Conservation (phyloP, 2,888 invertebrate species). For the Diloba caeruleocephala region DNA sequence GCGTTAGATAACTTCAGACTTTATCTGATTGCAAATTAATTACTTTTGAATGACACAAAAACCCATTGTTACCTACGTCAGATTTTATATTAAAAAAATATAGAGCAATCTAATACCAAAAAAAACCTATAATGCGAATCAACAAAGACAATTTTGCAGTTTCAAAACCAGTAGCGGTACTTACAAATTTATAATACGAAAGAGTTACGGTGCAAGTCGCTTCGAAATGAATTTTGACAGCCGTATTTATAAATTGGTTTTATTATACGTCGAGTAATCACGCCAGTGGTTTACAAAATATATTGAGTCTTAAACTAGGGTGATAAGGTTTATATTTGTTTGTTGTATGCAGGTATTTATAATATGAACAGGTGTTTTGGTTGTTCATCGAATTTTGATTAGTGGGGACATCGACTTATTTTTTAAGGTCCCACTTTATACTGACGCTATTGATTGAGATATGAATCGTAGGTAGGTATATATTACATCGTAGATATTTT, state of each 20-base stretch:
- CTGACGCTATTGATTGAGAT: constrained; percentile 40
- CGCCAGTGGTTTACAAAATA: constrained; percentile 4
- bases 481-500: constrained; percentile 19
- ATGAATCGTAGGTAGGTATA: constrained; percentile 13
- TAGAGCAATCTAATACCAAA: constrained; percentile 38
- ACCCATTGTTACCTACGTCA: constrained; percentile 52
- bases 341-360: constrained; percentile 24
- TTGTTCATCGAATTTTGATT: constrained; percentile 58
- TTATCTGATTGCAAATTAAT: constrained; percentile 53
- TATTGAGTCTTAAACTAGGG: constrained; percentile 1
- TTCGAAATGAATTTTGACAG: constrained; percentile 42
- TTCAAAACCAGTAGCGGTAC: constrained; percentile 30
- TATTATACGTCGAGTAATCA: constrained; percentile 23
- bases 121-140: constrained; percentile 39
- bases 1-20: constrained; percentile 34
- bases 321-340: constrained; percentile 16
- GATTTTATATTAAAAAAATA: constrained; percentile 35
- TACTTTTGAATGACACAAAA: constrained; percentile 52
- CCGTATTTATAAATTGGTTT: constrained; percentile 45
- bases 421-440: constrained; percentile 41
- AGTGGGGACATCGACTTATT: constrained; percentile 62
- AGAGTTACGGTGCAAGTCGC: constrained; percentile 29
- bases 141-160: constrained; percentile 50
- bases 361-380: constrained; percentile 47
- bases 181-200: constrained; percentile 29